These are phyloP conservation scores for Drosophila mercatorum DNA, from an alignment of 2,888 invertebrate genomes.

Conservation along the genomic window DNA sequence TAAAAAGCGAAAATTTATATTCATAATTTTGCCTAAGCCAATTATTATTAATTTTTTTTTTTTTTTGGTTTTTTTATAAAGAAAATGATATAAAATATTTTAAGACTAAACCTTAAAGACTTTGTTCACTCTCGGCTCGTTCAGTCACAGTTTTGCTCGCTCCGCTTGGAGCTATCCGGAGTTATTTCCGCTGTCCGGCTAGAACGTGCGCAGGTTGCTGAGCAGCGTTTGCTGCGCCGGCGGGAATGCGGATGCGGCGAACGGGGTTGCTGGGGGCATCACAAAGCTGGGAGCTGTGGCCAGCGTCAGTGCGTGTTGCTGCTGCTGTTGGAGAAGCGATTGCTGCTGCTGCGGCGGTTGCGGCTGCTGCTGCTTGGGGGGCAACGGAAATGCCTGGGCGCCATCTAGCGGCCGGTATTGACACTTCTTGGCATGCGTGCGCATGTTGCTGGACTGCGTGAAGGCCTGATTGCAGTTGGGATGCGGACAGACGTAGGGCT, in stretches of 20 bases:
- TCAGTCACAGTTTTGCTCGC: neutral
- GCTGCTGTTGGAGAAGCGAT: conserved; percentile 7
- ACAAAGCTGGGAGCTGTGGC: conserved; percentile 46
- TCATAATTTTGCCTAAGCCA: too few relatives aligned
- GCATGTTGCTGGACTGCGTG: conserved; percentile 94
- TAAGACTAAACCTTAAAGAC: neutral
- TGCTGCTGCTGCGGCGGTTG: conserved; percentile 25
- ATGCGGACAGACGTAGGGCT: conserved; percentile 90
- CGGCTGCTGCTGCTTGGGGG: conserved; percentile 37
- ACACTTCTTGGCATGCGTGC: conserved; percentile 93
- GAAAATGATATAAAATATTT: neutral
- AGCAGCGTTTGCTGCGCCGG: conserved; percentile 78
- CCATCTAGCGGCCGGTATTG: conserved; percentile 81
- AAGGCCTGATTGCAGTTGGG: conserved; percentile 90
- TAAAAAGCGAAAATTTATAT: neutral
- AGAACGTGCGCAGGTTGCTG: conserved; percentile 76
- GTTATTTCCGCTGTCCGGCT: neutral
- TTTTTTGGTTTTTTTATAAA: neutral
- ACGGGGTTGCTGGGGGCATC: conserved; percentile 52
- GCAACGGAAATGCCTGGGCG: conserved; percentile 28
- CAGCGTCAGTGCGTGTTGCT: conserved; percentile 37
- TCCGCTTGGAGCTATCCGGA: too few relatives aligned
- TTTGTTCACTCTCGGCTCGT: neutral
- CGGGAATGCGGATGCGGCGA: conserved; percentile 57
- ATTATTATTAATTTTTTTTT: neutral